Conservation (phyloP, 2,113 vertebrate genomes). For the Chaetodon auriga region DNA sequence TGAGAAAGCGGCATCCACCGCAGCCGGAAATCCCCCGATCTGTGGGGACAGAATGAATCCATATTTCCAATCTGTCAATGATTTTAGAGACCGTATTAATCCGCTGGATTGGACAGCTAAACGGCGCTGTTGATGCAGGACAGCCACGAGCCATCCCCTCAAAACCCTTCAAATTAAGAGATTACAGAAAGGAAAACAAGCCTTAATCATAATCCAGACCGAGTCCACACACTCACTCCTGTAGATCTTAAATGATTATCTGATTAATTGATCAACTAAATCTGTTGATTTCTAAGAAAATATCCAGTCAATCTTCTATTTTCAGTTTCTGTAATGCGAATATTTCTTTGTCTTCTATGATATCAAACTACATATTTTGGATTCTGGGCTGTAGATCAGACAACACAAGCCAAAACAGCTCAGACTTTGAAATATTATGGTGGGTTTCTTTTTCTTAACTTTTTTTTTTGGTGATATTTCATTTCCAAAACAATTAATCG, state of each 20-base stretch:
- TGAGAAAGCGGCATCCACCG: background rate
- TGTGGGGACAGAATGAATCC: background rate
- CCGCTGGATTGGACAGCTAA: background rate
- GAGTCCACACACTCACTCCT: background rate
- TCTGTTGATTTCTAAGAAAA: too few relatives aligned
- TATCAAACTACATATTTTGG: background rate
- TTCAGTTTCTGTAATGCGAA: background rate
- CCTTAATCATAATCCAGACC: background rate
- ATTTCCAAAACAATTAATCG: background rate
- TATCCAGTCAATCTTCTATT: too few relatives aligned
- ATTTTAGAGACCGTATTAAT: background rate
- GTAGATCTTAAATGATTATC: background rate
- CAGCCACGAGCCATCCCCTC: background rate
- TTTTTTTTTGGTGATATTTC: background rate
- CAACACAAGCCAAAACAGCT: background rate
- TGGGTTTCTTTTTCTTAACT: background rate
- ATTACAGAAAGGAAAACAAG: background rate
- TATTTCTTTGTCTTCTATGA: background rate
- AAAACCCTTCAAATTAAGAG: background rate
- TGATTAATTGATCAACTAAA: background rate
- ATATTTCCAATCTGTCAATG: background rate
- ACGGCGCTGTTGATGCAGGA: background rate
- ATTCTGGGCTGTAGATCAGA: background rate
- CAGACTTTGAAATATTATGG: background rate
- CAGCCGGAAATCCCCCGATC: background rate